Base-by-base conservation (phyloP, 2,888 invertebrate genomes). In the Plagodis dolabraria region DNA sequence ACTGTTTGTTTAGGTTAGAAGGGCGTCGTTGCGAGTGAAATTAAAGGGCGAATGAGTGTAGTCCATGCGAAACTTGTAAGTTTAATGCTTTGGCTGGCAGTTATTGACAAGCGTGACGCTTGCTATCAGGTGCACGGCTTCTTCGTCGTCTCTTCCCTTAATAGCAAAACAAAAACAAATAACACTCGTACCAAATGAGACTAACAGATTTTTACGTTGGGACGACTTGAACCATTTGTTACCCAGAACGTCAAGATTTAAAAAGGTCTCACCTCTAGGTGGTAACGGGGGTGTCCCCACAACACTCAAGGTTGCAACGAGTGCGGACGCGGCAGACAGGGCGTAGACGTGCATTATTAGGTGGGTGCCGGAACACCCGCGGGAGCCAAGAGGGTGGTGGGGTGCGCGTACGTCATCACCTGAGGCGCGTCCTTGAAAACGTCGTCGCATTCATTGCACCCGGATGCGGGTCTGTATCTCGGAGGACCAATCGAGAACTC, bases 271-370 rank as follows among this genome's bases (percentile, higher is more conserved):
- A 64, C 56, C 63, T 57, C 51, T 56, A 67, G 61, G 65, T 67
- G 68, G 59, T 61, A 65, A 60, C 51, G 77, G 79, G 60, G 79
- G 80, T 79, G 83, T 82, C 79, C 80, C 81, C 72, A 76, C 83
- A 85, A 82, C 78, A 85, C 87, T 88, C 86, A 90, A 91, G 89
- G 88, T 85, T 92, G 91, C 91, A 90, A 80, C 87, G 89, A 82
- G 85, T 88, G 89, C 89, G 88, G 89, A 85, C 87, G 83, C 83
- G 86, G 92, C 77, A 93, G 93, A 93, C 93, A 85, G 86, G 81
- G 89, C 86, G 91, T 88, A 93, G 93, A 93, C 93, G 89, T 93
- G 93, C 93, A 93, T 92, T 92, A 93, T 93, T 92, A 93, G 92
- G 92, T 89, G 92, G 92, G 92, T 89, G 90, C 88, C 87, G 89